These are phyloP conservation scores for Tetramorium parvispinum DNA, from an alignment of 1,140 invertebrate species.

Conservation along the genomic window DNA sequence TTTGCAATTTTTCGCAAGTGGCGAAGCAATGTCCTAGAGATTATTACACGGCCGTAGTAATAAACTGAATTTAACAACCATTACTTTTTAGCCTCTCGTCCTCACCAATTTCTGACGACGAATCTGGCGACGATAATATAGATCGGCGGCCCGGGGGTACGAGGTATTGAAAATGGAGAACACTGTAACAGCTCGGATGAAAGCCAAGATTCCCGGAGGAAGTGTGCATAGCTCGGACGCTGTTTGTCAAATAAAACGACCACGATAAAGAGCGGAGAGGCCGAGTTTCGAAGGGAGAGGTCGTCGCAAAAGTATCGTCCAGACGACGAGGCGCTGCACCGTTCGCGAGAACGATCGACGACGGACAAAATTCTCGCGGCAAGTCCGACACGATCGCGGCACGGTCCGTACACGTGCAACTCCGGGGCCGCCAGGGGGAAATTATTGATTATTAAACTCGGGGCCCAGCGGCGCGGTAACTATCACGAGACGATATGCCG, in stretches of 20 bases:
- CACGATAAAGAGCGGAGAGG: conserved; percentile 49
- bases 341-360: background rate
- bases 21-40: conserved; percentile 1
- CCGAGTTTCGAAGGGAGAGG: conserved; percentile 50
- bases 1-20: conserved; percentile 22
- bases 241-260: conserved; percentile 74
- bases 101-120: conserved; percentile 56
- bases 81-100: conserved; percentile 16
- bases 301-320: conserved; percentile 65
- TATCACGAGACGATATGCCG: conserved; percentile 50
- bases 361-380: conserved; percentile 66
- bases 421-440: conserved; percentile 75
- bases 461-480: conserved; percentile 62
- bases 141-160: conserved; percentile 28
- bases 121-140: conserved; percentile 41
- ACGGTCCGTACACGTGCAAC: conserved; percentile 77
- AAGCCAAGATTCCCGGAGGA: conserved; percentile 61
- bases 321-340: background rate
- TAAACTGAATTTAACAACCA: conserved; percentile 35
- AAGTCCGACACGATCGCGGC: conserved; percentile 64
- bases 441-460: conserved; percentile 84
- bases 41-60: conserved; percentile 30
- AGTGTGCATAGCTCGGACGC: conserved; percentile 69
- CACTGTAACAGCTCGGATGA: conserved; percentile 23
- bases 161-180: conserved; percentile 42